Base-by-base conservation (phyloP, 2,113 vertebrate species). In the Solea solea region DNA sequence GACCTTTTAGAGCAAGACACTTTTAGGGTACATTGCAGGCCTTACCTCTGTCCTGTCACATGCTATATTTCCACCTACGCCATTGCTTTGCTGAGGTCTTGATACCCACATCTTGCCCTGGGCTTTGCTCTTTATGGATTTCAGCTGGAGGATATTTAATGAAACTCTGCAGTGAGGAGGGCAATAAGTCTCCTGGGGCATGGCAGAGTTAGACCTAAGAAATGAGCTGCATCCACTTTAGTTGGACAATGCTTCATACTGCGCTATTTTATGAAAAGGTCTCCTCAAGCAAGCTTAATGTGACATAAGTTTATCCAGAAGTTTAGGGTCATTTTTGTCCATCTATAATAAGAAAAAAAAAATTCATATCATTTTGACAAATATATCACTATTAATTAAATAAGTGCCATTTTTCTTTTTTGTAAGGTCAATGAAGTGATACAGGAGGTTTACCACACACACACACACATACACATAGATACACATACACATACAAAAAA, bases 1-100 rank as follows among this genome's bases (percentile, higher is more conserved):
- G 94, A 97, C 95, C 95, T 95, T 21, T 95, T 95, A 91, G 83
- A 94, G 93, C 92, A 89, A 91, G 93, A 94, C 89, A 92, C 90
- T 91, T 93, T 90, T 88, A 91, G 92, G 92, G 81, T 91, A 64
- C 79, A 81, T 72, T 52, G 88, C 73, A 72, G 84, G 89, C 82
- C 88, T 94, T 94, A 89, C 91, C 89, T 91, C 90, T 91, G 85
- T 83, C 84, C 84, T 94, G 94, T 96, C 95, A 95, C 50, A 84
- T 89, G 25, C 84, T 91, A 91, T 95, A 86, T 85, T 88, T 89
- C 88, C 86, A 92, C 89, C 91, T 91, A 86, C 88, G 90, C 86
- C 87, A 69, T 63, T 92, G 87, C 93, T 92, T 92, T 87, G 82
- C 89, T 90, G 90, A 93, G 93, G 92, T 92, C 83, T 90, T 90